These are phyloP conservation scores for Mormyrus proboscirostris DNA, from an alignment of 2,797 vertebrate species.

Conservation along the genomic window DNA sequence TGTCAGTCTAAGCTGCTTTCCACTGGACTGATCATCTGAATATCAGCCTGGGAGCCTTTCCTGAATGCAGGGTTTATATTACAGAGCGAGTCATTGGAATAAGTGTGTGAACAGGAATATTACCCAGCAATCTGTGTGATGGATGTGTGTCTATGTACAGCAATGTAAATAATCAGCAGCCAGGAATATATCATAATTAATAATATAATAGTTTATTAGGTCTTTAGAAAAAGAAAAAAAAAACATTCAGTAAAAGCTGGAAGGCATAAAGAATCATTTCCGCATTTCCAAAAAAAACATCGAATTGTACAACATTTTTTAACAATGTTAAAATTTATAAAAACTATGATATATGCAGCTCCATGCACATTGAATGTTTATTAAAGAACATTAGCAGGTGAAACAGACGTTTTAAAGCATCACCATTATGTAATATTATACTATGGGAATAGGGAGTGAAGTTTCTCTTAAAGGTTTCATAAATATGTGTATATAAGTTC, in stretches of 20 bases:
- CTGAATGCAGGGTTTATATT: not conserved
- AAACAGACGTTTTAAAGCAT: not conserved
- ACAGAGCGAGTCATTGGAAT: not conserved
- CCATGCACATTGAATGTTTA: constrained; percentile 19
- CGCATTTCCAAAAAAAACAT: not conserved
- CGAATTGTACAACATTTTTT: not conserved
- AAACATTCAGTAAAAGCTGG: not conserved
- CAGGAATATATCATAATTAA: not conserved
- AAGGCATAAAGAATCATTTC: constrained; percentile 8
- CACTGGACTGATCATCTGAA: not conserved
- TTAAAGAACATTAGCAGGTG: not conserved
- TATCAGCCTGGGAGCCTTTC: not conserved
- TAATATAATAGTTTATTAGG: constrained; percentile 17
- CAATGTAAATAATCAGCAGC: not conserved
- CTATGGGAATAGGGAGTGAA: not conserved
- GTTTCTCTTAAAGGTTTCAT: not conserved
- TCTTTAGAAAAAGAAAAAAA: not conserved
- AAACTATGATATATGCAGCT: not conserved
- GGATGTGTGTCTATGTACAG: not conserved
- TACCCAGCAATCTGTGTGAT: not conserved
- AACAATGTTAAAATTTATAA: not conserved
- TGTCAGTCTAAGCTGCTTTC: not conserved
- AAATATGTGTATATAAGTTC: not conserved
- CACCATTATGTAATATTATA: not conserved
- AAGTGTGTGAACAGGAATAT: not conserved